Conservation (phyloP, 2,888 invertebrate species). For the Steromphala cineraria region DNA sequence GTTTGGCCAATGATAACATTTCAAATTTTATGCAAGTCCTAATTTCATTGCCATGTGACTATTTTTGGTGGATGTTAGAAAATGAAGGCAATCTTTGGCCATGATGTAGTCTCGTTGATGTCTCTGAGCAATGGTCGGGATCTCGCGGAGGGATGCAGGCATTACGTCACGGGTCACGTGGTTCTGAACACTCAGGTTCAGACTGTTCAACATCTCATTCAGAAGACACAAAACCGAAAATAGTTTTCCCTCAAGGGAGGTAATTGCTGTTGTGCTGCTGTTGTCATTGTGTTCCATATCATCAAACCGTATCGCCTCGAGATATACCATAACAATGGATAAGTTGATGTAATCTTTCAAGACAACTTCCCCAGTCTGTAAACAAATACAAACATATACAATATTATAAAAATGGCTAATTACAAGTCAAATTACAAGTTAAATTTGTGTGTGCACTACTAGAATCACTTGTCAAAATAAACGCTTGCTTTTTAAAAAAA, state of each 20-base stretch:
- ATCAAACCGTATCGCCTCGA: background rate
- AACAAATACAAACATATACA: background rate
- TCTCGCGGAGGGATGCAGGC: background rate
- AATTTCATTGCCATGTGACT: background rate
- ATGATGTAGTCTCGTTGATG: background rate
- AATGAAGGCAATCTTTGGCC: background rate
- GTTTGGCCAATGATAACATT: too few relatives aligned
- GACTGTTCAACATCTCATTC: background rate
- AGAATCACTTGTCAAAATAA: too few relatives aligned
- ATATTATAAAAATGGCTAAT: too few relatives aligned
- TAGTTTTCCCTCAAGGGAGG: background rate
- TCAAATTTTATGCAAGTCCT: too few relatives aligned
- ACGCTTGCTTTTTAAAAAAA: too few relatives aligned
- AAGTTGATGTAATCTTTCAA: background rate
- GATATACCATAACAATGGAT: background rate
- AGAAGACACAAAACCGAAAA: background rate
- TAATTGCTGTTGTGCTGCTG: background rate
- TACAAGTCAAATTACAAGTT: too few relatives aligned
- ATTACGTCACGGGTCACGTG: slow-evolving; percentile 14
- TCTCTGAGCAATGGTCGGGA: background rate
- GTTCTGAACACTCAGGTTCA: background rate
- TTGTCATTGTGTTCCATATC: background rate
- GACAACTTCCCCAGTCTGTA: background rate
- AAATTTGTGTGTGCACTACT: too few relatives aligned
- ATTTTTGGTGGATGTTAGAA: background rate